Base-by-base conservation (phyloP, 2,888 invertebrate genomes). In the Nemoura dubitans region DNA sequence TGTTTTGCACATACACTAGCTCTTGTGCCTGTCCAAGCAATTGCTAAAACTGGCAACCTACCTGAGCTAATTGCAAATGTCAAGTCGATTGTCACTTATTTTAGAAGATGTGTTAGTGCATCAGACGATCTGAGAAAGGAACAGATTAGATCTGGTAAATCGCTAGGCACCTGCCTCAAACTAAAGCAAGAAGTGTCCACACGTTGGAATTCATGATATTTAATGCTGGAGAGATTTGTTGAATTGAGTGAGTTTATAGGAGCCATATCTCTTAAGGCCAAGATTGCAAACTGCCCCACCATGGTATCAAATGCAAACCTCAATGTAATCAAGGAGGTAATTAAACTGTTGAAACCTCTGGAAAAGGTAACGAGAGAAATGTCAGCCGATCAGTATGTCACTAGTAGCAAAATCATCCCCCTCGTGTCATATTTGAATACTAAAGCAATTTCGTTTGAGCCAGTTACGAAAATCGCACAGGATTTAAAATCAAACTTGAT, bases 341-440 rank as follows among this genome's bases (percentile, higher is more conserved):
- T 88, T 86, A 87, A 87, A 86, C 89, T 89, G 88, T 88, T 89
- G 86, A 89, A 88, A 88, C 89, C 89, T 84, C 88, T 89, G 87
- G 89, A 90, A 89, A 87, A 85, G 87, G 88, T 89, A 42, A 90
- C 89, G 82, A 89, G 89, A 84, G 89, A 90, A 89, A 87, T 89
- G 83, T 89, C 89, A 0, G 90, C 88, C 89, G 89, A 90, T 89
- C 77, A 89, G 43, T 90, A 89, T 82, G 89, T 90, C 87, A 89
- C 89, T 86, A 87, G 88, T 77, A 89, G 89, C 89, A 90, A 90
- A 89, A 89, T 90, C 88, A 89, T 85, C 83, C 78, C 85, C 21
- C 76, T 85, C 2, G 27, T 21, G 26, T 3, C 36, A 10, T 36
- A 36, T 10, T 10, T 36, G 5, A 36, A 6, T 3, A 10, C 36